phyloP scores from a whole-genome alignment of 2,797 vertebrate genomes.

The Podarcis siculus region DNA sequence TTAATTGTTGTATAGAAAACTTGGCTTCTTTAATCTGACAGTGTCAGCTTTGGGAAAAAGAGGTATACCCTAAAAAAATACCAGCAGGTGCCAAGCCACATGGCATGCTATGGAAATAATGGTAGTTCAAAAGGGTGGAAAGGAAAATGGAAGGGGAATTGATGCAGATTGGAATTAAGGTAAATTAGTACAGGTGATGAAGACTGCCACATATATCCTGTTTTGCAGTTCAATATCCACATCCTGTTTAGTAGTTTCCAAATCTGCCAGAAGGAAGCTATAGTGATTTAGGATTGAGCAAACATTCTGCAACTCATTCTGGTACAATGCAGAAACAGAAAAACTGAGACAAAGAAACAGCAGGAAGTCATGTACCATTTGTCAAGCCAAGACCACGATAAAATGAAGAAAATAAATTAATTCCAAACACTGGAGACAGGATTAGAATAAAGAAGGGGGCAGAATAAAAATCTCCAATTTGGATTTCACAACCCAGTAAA shows the following conservation, averaged over 20 bases:
- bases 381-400: background rate
- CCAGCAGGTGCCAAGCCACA: background rate
- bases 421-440: background rate
- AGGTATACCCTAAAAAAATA: background rate
- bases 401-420: background rate
- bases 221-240: background rate
- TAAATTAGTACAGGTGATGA: background rate
- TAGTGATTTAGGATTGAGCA: background rate
- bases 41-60: conserved; percentile 6
- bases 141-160: background rate
- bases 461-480: background rate
- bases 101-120: conserved; percentile 5
- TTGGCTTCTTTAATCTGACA: background rate
- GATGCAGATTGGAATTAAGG: background rate
- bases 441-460: background rate
- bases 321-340: background rate
- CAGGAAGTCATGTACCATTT: background rate
- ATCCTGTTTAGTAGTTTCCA: background rate
- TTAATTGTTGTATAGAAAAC: background rate
- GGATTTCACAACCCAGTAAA: background rate
- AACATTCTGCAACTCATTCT: background rate
- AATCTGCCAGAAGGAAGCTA: background rate
- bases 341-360: background rate
- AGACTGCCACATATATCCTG: background rate
- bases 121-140: conserved; percentile 12